A percentile compares a stretch with the other conserved stretches of the same genome.
phyloP scores from a whole-genome alignment of 2,113 vertebrate genomes.

The Fregata magnificens region DNA sequence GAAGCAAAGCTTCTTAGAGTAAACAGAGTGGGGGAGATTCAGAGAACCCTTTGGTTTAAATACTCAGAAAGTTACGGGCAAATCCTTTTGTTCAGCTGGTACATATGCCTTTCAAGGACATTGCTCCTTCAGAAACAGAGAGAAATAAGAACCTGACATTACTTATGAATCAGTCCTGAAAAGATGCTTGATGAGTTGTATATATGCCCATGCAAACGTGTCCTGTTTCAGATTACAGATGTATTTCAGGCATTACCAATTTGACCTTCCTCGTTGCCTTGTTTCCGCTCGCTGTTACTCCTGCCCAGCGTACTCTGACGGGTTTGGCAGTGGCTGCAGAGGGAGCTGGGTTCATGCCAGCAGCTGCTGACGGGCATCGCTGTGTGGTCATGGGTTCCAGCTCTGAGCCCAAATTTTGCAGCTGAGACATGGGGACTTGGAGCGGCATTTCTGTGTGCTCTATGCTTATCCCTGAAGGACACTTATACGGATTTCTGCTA shows the following conservation, averaged over 20 bases:
- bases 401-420: background rate
- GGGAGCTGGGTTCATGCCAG: background rate
- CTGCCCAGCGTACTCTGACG: background rate
- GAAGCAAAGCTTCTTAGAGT: constrained; percentile 57
- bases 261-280: background rate
- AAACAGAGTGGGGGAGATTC: constrained; percentile 19
- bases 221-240: background rate
- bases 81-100: constrained; percentile 8
- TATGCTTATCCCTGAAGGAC: background rate
- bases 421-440: background rate
- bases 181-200: background rate
- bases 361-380: background rate
- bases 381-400: background rate
- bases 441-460: background rate
- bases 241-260: background rate
- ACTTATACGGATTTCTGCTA: background rate
- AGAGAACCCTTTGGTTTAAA: constrained; percentile 7
- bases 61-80: background rate
- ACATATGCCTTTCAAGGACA: background rate
- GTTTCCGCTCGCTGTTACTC: background rate
- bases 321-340: background rate
- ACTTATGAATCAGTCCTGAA: constrained; percentile 1
- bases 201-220: background rate
- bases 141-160: background rate
- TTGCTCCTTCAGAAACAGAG: background rate